Conservation (phyloP, 2,888 invertebrate species). For the Thecophora atra region DNA sequence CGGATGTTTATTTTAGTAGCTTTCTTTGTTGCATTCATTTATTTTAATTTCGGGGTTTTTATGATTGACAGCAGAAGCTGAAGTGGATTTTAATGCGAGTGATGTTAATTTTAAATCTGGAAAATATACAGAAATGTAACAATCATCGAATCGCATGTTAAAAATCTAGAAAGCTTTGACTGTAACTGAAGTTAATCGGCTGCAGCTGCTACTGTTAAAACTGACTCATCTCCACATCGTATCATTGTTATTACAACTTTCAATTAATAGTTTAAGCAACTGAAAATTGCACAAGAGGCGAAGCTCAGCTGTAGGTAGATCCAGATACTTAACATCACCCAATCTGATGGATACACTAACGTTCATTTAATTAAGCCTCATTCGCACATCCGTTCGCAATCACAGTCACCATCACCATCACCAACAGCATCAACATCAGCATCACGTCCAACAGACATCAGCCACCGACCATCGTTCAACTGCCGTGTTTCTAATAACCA, state of each 20-base stretch:
- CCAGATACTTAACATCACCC: not conserved
- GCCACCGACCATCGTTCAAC: not conserved
- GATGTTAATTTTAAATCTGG: too few species aligned
- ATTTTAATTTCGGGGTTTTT: not conserved
- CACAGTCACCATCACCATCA: not conserved
- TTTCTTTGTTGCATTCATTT: not conserved
- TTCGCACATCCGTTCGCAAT: constrained; percentile 39
- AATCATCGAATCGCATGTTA: too few species aligned
- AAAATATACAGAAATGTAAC: not conserved
- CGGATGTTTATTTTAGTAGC: not conserved
- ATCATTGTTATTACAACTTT: too few species aligned
- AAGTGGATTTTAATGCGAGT: too few species aligned
- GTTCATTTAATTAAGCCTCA: constrained; percentile 42
- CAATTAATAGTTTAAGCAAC: too few species aligned
- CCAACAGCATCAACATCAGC: constrained; percentile 3
- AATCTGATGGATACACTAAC: constrained; percentile 26
- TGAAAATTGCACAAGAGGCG: not conserved
- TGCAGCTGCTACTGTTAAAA: too few species aligned
- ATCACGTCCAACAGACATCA: not conserved
- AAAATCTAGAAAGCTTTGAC: too few species aligned
- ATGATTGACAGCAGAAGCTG: not conserved
- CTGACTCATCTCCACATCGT: too few species aligned
- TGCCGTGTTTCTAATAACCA: not conserved
- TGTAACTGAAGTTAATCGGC: too few species aligned
- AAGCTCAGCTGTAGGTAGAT: not conserved